phyloP scores from a whole-genome alignment of 2,797 vertebrate genomes.

The Smutsia gigantea region DNA sequence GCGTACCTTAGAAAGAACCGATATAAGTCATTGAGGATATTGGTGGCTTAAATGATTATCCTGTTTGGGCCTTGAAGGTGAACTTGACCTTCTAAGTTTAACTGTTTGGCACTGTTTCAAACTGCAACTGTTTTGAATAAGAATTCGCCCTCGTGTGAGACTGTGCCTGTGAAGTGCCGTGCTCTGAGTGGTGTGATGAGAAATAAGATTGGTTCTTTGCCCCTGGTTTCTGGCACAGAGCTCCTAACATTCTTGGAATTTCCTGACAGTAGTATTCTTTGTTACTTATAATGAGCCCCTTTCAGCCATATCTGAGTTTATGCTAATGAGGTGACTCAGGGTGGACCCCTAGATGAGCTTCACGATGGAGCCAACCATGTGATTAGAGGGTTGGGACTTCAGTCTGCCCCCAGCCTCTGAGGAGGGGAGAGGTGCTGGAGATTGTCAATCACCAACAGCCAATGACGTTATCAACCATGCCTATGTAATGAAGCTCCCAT shows the following conservation, averaged over 20 bases:
- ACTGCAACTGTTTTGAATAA: background rate
- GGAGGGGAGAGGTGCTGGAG: background rate
- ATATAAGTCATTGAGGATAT: background rate
- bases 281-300: background rate
- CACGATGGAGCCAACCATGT: background rate
- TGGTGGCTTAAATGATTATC: background rate
- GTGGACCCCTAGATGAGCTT: background rate
- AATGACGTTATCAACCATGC: background rate
- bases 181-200: background rate
- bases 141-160: background rate
- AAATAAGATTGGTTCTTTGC: background rate
- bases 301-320: background rate
- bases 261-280: background rate
- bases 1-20: background rate
- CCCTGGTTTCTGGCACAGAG: background rate
- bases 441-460: background rate
- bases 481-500: background rate
- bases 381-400: background rate
- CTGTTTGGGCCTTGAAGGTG: background rate
- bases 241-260: background rate
- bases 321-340: background rate
- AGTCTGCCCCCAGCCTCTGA: background rate
- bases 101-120: background rate
- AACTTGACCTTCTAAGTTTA: constrained; percentile 5
- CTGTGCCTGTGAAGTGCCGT: background rate